Percentiles rank a stretch among this genome's conserved stretches.
Conservation (phyloP, 2,888 invertebrate species). For the Chromoteleia sp. region DNA sequence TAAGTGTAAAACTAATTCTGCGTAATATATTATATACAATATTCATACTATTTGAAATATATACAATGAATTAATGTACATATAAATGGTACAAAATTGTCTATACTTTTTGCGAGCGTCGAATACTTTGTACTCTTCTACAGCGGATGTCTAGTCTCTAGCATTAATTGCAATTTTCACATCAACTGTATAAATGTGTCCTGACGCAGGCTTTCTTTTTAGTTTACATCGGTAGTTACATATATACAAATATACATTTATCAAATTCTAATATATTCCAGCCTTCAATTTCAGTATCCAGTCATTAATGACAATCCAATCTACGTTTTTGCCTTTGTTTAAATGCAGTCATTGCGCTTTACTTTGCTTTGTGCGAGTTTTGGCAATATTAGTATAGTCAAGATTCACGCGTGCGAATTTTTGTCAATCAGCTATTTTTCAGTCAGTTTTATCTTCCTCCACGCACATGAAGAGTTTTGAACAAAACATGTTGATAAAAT, state of each 20-base stretch:
- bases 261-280: constrained; percentile 37
- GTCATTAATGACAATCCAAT: constrained; percentile 31
- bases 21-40: constrained; percentile 8
- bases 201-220: constrained; percentile 1
- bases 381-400: constrained; percentile 11
- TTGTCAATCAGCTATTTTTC: constrained; percentile 17
- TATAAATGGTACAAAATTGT: constrained; percentile 20
- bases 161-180: not conserved
- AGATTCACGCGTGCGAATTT: constrained; percentile 4
- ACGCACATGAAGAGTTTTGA: constrained; percentile 93
- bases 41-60: constrained; percentile 1
- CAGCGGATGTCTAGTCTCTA: not conserved
- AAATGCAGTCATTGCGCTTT: constrained; percentile 30
- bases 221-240: constrained; percentile 3
- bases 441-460: constrained; percentile 87
- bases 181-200: not conserved
- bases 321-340: constrained; percentile 36
- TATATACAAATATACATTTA: constrained; percentile 46
- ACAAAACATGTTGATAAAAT: constrained; percentile 89
- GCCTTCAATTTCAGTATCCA: constrained; percentile 27
- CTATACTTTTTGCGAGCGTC: not conserved
- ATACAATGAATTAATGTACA: constrained; percentile 22
- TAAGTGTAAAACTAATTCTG: not conserved
- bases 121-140: too few species aligned
- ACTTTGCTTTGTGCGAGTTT: constrained; percentile 19